Evolutionary conservation across 1,140 invertebrate species (phyloP).

Genomic region (Plodia interpunctella): DNA sequence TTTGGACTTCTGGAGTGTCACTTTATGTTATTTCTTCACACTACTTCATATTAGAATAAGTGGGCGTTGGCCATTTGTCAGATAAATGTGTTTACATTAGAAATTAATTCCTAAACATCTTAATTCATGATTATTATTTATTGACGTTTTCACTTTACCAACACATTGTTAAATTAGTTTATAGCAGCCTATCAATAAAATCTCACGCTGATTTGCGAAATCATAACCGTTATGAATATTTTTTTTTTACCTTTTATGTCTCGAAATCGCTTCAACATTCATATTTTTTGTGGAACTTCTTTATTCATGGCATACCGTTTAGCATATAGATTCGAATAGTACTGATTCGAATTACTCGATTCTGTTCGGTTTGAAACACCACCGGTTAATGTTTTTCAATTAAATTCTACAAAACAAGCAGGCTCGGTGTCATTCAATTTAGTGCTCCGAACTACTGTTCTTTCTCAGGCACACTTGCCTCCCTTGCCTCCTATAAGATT

Average conservation of each 20-base stretch:
- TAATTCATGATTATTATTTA: slow-evolving; percentile 6
- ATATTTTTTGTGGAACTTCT: background rate
- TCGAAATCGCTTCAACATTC: background rate
- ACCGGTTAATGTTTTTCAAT: too few relatives aligned
- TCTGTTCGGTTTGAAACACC: too few relatives aligned
- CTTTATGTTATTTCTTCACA: background rate
- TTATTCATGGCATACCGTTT: too few relatives aligned
- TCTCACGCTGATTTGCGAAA: slow-evolving; percentile 4
- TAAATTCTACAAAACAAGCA: too few relatives aligned
- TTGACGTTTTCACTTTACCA: slow-evolving; percentile 8
- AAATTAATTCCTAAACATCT: too few relatives aligned
- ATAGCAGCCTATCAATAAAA: background rate
- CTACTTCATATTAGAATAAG: background rate
- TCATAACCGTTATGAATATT: slow-evolving; percentile 1
- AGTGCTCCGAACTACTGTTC: too few relatives aligned
- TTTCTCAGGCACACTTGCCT: too few relatives aligned
- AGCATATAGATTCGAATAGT: too few relatives aligned
- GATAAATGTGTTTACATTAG: background rate
- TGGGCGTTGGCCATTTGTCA: slow-evolving; percentile 1
- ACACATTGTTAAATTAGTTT: slow-evolving; percentile 8
- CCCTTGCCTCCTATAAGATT: too few relatives aligned
- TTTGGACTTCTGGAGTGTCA: background rate
- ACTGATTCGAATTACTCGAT: too few relatives aligned
- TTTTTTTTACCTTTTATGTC: background rate
- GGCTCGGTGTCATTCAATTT: too few relatives aligned